Conservation (phyloP, 2,888 invertebrate genomes). For the Lamellibrachia satsuma region DNA sequence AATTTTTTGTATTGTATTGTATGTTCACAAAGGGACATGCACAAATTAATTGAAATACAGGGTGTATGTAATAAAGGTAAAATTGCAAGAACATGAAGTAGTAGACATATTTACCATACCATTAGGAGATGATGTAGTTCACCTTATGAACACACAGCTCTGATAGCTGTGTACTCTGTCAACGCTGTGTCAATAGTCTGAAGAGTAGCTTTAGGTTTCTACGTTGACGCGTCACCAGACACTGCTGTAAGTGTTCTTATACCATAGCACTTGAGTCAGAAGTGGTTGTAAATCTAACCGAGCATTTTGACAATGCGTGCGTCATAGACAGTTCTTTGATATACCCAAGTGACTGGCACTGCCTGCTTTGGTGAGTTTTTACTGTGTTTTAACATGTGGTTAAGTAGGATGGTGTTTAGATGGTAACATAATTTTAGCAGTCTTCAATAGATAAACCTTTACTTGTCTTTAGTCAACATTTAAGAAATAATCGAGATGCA, state of each 20-base stretch:
- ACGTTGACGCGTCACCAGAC: background rate
- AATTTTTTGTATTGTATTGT: too few relatives aligned
- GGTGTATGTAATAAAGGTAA: too few relatives aligned
- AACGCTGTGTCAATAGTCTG: background rate
- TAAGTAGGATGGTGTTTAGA: background rate
- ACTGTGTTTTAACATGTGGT: background rate
- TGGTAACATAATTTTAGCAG: too few relatives aligned
- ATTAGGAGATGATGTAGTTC: background rate
- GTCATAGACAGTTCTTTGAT: background rate
- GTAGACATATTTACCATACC: background rate
- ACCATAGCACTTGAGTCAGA: background rate
- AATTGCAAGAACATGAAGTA: background rate
- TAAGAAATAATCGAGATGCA: too few relatives aligned
- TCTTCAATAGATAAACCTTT: too few relatives aligned
- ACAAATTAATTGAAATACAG: too few relatives aligned
- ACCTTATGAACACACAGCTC: background rate
- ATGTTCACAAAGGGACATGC: too few relatives aligned
- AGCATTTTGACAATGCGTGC: background rate
- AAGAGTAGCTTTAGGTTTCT: background rate
- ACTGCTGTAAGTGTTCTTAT: background rate
- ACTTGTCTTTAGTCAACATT: too few relatives aligned
- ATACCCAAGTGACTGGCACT: background rate
- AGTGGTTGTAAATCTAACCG: background rate
- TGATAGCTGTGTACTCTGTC: background rate
- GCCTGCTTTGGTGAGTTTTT: background rate